Evolutionary conservation across 2,797 vertebrate genomes (phyloP), one percentile per base, ranked within the genome.

Genomic region (Eurystomus glaucurus): DNA sequence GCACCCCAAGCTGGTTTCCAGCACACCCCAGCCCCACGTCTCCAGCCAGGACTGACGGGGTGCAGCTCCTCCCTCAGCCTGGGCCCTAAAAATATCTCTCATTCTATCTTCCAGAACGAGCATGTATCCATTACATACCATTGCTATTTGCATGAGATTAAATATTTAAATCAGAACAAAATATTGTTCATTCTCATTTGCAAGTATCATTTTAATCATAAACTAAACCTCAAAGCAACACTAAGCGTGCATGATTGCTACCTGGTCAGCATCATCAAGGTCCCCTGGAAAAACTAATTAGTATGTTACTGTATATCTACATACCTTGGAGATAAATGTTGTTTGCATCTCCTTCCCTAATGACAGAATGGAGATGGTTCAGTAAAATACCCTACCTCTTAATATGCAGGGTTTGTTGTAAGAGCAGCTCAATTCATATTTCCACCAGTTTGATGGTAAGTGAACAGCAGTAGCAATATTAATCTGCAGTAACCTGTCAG

Each of bases 401-500:
- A 98, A 98, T 98, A 98, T 98, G 97, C 98, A 97, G 96, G 97
- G 97, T 98, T 98, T 98, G 98, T 98, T 98, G 98, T 97, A 91
- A 91, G 96, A 98, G 97, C 96, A 92, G 97, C 97, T 98, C 98
- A 98, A 98, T 98, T 98, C 98, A 97, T 98, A 98, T 98, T 98
- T 98, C 96, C 97, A 95, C 97, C 52, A 96, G 98, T 99, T 98
- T 98, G 98, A 98, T 98, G 98, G 97, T 98, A 98, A 99, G 99
- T 98, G 99, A 99, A 99, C 99, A 99, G 99, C 98, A 98, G 98
- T 98, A 98, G 98, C 98, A 98, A 98, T 99, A 99, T 99, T 98
- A 98, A 98, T 98, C 98, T 98, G 98, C 99, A 98, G 99, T 99
- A 99, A 99, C 99, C 99, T 98, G 97, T 97, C 98, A 98, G 98